Conservation (phyloP, 2,797 vertebrate species). For the Argyrosomus regius region DNA sequence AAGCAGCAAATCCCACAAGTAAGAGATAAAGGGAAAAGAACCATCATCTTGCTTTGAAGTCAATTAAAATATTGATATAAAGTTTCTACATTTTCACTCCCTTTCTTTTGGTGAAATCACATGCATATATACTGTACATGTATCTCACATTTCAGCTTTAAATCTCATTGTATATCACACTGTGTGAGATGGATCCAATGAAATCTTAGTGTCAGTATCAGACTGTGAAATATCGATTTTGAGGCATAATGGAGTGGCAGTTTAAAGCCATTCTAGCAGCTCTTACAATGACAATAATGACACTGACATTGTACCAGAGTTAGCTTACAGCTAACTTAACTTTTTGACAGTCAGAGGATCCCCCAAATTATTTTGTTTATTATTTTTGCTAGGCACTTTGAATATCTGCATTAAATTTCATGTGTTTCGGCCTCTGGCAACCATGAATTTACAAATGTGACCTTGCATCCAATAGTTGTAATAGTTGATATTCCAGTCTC, state of each 20-base stretch:
- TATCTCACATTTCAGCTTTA: neutral
- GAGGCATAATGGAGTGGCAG: neutral
- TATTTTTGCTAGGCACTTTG: no score
- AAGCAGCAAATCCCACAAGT: constrained; percentile 48
- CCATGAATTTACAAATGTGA: no score
- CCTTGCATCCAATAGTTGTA: no score
- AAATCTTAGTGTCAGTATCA: constrained; percentile 1
- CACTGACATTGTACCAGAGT: no score
- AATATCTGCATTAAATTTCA: no score
- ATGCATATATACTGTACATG: neutral
- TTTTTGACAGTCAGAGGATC: no score
- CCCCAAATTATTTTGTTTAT: no score
- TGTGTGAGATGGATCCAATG: neutral
- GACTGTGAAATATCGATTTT: neutral
- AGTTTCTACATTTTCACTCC: constrained; percentile 24
- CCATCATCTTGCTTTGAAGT: constrained; percentile 39
- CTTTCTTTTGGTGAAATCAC: neutral
- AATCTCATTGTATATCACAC: neutral
- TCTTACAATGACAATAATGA: neutral
- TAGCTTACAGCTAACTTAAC: no score
- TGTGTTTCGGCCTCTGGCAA: no score
- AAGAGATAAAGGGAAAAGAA: constrained; percentile 26
- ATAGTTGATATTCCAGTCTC: no score
- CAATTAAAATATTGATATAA: constrained; percentile 32
- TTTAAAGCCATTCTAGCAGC: neutral